A percentile compares a stretch with the other conserved stretches of the same genome.
These are phyloP conservation scores for Acinonyx jubatus DNA, from an alignment of 2,113 vertebrate species.

Conservation along the genomic window DNA sequence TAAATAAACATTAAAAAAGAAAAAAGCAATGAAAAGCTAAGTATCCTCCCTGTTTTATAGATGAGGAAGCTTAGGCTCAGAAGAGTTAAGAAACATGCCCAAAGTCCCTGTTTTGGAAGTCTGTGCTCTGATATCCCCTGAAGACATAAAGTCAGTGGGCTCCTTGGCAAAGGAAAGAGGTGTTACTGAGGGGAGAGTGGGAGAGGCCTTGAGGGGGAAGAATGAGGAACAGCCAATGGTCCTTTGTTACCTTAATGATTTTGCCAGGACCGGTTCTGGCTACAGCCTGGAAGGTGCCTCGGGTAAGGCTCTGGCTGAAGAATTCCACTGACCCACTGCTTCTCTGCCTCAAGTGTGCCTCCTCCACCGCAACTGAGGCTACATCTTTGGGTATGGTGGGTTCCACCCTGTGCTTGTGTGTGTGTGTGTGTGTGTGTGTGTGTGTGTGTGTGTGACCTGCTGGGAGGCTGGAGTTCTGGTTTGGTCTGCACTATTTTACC, in stretches of 20 bases:
- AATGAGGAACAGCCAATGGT: not conserved
- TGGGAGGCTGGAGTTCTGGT: not conserved
- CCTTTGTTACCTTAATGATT: not conserved
- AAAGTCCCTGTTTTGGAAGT: not conserved
- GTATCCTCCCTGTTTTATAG: not conserved
- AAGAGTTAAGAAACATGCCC: not conserved
- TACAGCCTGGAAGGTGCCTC: not conserved
- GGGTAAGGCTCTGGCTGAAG: not conserved
- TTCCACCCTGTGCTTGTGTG: not conserved
- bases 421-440: not conserved
- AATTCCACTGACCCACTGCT: not conserved
- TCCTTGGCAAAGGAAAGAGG: not conserved
- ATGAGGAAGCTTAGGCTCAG: not conserved
- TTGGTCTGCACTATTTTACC: not conserved
- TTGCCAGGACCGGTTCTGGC: not conserved
- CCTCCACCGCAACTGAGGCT: not conserved
- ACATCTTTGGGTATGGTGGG: rapidly evolving
- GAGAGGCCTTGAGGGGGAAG: not conserved
- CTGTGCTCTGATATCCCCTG: not conserved
- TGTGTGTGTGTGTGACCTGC: not conserved
- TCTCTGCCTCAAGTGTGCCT: not conserved
- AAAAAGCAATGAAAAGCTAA: not conserved
- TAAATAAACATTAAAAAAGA: too few species aligned
- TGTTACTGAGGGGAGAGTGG: rapidly evolving
- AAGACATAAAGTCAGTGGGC: not conserved